phyloP scores from a whole-genome alignment of 2,113 vertebrate species.

The Cyrtonyx montezumae region DNA sequence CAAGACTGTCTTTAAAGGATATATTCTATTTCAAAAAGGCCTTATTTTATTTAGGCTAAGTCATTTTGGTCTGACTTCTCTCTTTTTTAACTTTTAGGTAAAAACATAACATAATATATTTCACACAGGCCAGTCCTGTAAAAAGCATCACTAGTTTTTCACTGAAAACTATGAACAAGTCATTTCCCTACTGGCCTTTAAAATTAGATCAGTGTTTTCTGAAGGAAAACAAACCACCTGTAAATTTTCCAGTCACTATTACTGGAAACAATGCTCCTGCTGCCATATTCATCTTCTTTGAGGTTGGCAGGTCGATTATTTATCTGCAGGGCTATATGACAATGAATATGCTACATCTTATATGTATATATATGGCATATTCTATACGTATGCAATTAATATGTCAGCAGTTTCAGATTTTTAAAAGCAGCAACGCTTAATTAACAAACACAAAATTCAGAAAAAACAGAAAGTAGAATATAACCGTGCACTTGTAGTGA shows the following conservation, averaged over 20 bases:
- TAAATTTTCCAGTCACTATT: neutral
- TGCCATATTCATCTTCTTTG: neutral
- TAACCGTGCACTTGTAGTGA: neutral
- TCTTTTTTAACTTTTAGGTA: neutral
- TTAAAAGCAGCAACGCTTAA: neutral
- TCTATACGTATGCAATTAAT: too few species aligned
- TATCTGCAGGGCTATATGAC: neutral
- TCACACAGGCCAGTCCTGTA: neutral
- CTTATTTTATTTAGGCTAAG: neutral
- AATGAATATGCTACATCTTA: neutral
- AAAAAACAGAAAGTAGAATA: neutral
- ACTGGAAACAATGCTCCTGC: neutral
- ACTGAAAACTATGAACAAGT: neutral
- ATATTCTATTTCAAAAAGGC: neutral
- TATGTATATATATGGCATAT: too few species aligned
- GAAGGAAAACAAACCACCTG: neutral
- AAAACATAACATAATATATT: neutral
- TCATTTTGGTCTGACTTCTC: neutral
- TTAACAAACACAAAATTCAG: constrained; percentile 2
- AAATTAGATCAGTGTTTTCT: neutral
- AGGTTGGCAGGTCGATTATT: neutral
- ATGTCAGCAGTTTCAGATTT: neutral
- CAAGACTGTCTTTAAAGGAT: neutral
- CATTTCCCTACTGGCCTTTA: neutral
- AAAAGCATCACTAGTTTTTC: neutral